Conservation (phyloP, 35 echinoderm and acorn worm genomes). For the Hemicentrotus pulcherrimus region DNA sequence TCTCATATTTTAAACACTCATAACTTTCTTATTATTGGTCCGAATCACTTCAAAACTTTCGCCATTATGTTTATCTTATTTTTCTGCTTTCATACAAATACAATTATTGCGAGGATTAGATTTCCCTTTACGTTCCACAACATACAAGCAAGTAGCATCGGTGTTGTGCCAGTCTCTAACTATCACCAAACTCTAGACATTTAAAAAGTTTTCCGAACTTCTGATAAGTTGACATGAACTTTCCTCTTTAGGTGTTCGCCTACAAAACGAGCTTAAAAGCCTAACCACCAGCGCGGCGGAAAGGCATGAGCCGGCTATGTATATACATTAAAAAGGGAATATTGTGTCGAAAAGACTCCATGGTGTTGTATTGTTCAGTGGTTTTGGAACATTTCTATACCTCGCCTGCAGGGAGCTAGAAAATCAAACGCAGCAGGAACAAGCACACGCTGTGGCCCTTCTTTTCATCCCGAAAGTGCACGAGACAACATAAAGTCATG, state of each 20-base stretch:
- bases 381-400: neutral
- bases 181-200: neutral
- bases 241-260: neutral
- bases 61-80: too few relatives aligned
- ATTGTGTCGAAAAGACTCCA: neutral
- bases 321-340: neutral
- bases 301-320: neutral
- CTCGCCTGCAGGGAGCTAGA: neutral
- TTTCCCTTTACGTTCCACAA: too few relatives aligned
- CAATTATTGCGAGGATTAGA: too few relatives aligned
- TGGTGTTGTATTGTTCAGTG: neutral
- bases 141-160: too few relatives aligned
- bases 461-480: slow-evolving; percentile 3
- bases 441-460: neutral
- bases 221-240: neutral
- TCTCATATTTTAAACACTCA: too few relatives aligned
- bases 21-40: too few relatives aligned
- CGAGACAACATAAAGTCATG: slow-evolving; percentile 10
- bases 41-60: too few relatives aligned
- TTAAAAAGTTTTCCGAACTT: neutral
- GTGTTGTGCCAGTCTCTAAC: neutral
- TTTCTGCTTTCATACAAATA: too few relatives aligned
- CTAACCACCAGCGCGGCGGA: neutral
- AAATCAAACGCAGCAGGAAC: neutral
- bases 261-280: neutral